Evolutionary conservation across 2,888 invertebrate genomes (phyloP), one percentile per base, ranked within the genome.

Genomic region (Crocallis elinguaria): DNA sequence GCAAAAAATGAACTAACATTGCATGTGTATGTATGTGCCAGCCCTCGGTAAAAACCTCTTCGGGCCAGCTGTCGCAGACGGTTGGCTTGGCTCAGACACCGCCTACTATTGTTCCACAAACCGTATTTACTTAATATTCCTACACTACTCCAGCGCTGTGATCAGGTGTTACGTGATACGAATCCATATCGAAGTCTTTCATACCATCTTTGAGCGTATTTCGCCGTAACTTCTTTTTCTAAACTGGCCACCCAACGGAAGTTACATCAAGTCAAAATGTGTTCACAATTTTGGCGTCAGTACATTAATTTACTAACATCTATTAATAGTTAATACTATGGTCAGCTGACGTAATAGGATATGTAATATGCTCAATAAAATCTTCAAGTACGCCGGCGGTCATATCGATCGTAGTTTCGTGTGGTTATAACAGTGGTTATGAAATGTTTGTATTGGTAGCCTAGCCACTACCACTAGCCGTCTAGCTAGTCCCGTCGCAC

Each of bases 371-470:
- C 9, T 62, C 67, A 69, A 76, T 70, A 71, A 71, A 73, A 70
- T 67, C 65, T 63, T 12, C 67, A 66, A 73, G 66, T 67, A 64
- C 71, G 64, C 73, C 66, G 71, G 57, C 69, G 63, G 66, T 69
- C 64, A 67, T 80, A 84, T 84, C 71, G 83, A 85, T 80, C 76
- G 74, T 59, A 67, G 70, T 70, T 71, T 69, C 61, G 63, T 68
- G 64, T 65, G 70, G 69, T 64, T 75, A 69, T 72, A 69, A 14
- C 19, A 25, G 69, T 67, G 62, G 77, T 87, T 88, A 85, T 75
- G 84, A 86, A 87, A 87, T 85, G 71, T 82, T 79, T 79, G 73
- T 76, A 77, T 75, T 79, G 68, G 66, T 58, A 65, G 67, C 11
- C 41, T 36, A 13, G 29, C 19, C 37, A 38, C 37, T 11, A 35